Evolutionary conservation across 2,888 invertebrate species (phyloP), one percentile per base, ranked within the genome.

Genomic region (Odontocolon sp.): DNA sequence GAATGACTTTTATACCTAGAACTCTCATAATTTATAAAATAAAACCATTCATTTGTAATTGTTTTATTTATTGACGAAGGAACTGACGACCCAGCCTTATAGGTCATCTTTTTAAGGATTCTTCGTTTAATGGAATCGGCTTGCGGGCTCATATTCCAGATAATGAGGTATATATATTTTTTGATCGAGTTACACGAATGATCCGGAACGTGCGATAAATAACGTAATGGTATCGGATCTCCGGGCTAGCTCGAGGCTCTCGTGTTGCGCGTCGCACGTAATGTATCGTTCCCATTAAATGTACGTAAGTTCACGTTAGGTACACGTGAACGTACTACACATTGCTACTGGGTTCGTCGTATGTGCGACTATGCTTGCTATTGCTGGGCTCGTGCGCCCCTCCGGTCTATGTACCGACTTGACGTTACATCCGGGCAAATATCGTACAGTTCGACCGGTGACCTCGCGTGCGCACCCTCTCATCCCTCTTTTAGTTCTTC

Each of bases 351-450:
- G 31, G 31, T 21, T 45, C 56, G 42, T 40, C 33, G 28, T 33
- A 31, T 47, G 42, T 28, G 23, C n/a, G 2, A n/a, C 6, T 23
- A 14, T 31, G 42, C 45, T 21, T 47, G 56, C 38, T 40, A 9
- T 11, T 33, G 18, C 45, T 26, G 16, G 45, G 38, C 40, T 21
- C 26, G 28, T 38, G 52, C 9, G 45, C 45, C n/a, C 26, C 47
- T 47, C 45, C 56, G 71, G 45, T 56, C 56, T 81, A 66, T 75
- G 74, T 81, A 81, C 66, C 36, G 45, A 78, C 63, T 66, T 79
- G 81, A 78, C 81, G 79, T 78, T 74, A 73, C 77, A 72, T 68
- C 64, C 82, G 67, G 68, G 80, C 73, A 83, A 81, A 83, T 81
- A 83, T 81, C 78, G 76, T 74, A 76, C 63, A 71, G 68, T 71